A percentile compares a stretch with the other conserved stretches of the same genome.
These are phyloP conservation scores for Echinarachnius parma DNA, from an alignment of 53 echinoderm and acorn worm genomes.

Conservation along the genomic window DNA sequence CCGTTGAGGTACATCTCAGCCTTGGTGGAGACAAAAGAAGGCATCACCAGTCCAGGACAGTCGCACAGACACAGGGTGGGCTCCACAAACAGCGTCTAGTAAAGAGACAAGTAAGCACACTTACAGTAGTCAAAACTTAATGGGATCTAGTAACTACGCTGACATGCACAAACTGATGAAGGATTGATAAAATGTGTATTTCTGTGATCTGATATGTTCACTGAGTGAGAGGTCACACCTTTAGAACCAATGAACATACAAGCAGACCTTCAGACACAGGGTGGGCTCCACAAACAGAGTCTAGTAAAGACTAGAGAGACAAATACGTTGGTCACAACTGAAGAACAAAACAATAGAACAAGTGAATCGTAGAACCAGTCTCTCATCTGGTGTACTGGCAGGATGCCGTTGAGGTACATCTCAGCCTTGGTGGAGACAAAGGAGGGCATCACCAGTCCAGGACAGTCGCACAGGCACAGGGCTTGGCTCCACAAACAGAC, in stretches of 20 bases:
- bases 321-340: not conserved
- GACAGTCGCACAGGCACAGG: conserved; percentile 93
- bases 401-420: conserved; percentile 88
- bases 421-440: conserved; percentile 84
- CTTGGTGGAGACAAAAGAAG: conserved; percentile 84
- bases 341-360: too few relatives aligned
- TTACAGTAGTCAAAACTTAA: too few relatives aligned
- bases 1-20: conserved; percentile 91
- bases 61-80: conserved; percentile 90
- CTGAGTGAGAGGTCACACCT: too few relatives aligned
- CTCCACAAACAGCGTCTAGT: conserved; percentile 91
- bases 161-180: too few relatives aligned
- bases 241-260: too few relatives aligned
- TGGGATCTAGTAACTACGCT: too few relatives aligned
- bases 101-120: not conserved
- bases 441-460: conserved; percentile 97
- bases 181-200: too few relatives aligned
- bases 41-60: conserved; percentile 98
- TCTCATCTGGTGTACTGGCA: conserved; percentile 92
- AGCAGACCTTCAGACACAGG: conserved; percentile 89
- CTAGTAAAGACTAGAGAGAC: conserved; percentile 46
- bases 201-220: too few relatives aligned
- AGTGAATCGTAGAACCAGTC: too few relatives aligned
- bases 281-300: conserved; percentile 90
- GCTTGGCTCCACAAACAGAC: conserved; percentile 87